A percentile compares a stretch with the other conserved stretches of the same genome.
Evolutionary conservation across 1,140 invertebrate genomes (phyloP).

Genomic region (Carposina sasakii): DNA sequence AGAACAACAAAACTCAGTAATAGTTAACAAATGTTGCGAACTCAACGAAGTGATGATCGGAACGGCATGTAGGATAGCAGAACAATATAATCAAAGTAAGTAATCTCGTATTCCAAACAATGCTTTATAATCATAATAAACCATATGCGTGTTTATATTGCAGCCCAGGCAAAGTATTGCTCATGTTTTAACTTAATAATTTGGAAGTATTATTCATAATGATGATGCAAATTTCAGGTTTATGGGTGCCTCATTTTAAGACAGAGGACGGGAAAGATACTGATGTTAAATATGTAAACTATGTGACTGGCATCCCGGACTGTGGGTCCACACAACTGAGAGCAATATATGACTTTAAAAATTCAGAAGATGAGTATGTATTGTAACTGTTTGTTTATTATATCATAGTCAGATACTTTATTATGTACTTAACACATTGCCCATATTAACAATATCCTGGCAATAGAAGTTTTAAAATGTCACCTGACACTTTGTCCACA

Average conservation of each 20-base stretch:
- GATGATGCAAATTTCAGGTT: conserved; percentile 43
- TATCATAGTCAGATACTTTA: too few species aligned
- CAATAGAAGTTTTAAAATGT: too few species aligned
- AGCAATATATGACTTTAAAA: conserved; percentile 78
- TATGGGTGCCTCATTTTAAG: conserved; percentile 77
- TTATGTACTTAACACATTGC: too few species aligned
- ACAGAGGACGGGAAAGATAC: conserved; percentile 74
- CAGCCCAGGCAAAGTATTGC: too few species aligned
- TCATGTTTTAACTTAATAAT: too few species aligned
- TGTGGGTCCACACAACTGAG: conserved; percentile 81
- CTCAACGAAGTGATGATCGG: conserved; percentile 80
- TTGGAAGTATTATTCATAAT: too few species aligned
- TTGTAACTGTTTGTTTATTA: too few species aligned
- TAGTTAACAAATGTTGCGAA: conserved; percentile 86
- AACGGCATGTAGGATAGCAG: conserved; percentile 74
- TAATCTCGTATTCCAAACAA: conserved; percentile 18
- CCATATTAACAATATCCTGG: too few species aligned
- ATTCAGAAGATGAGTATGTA: conserved; percentile 67
- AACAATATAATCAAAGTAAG: conserved; percentile 74
- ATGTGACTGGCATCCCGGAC: conserved; percentile 78
- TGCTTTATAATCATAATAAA: background rate
- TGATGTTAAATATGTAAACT: conserved; percentile 67
- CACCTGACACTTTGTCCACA: too few species aligned
- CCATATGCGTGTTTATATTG: background rate
- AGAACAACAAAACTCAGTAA: conserved; percentile 55